These are phyloP conservation scores for Drosophila quadrilineata DNA, from an alignment of 1,140 invertebrate genomes.

Conservation along the genomic window DNA sequence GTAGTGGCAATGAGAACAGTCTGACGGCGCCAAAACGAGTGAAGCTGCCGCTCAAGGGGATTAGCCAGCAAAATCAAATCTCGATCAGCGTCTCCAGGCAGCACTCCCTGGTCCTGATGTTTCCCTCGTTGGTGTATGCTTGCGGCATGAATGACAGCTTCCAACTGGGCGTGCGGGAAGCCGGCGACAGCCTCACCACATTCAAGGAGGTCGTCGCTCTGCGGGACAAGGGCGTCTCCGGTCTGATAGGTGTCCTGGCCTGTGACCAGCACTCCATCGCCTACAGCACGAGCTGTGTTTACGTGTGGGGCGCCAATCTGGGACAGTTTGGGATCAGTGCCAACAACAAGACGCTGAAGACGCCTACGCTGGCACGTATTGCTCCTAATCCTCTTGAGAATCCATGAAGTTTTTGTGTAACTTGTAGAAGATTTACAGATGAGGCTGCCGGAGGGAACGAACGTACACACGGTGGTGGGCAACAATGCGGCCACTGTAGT, in stretches of 20 bases:
- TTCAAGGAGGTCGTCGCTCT: constrained; percentile 82
- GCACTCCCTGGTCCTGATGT: constrained; percentile 85
- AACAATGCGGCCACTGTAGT: constrained; percentile 76
- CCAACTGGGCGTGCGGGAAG: constrained; percentile 84
- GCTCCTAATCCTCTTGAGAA: neutral
- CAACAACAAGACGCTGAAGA: constrained; percentile 39
- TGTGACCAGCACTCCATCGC: constrained; percentile 86
- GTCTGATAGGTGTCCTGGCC: constrained; percentile 73
- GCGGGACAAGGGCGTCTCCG: constrained; percentile 50
- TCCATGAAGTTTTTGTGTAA: neutral
- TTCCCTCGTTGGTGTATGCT: constrained; percentile 83
- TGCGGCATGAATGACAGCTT: constrained; percentile 86
- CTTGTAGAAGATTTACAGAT: constrained; percentile 51
- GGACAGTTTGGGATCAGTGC: constrained; percentile 85
- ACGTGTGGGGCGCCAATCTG: constrained; percentile 87
- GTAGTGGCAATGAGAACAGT: constrained; percentile 83
- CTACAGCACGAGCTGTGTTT: constrained; percentile 82
- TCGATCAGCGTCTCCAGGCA: constrained; percentile 82
- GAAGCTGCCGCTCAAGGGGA: constrained; percentile 81
- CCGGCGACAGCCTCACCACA: constrained; percentile 82
- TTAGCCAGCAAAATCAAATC: constrained; percentile 63
- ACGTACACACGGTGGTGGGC: constrained; percentile 66
- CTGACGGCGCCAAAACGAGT: constrained; percentile 83
- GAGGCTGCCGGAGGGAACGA: constrained; percentile 51
- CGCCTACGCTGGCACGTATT: constrained; percentile 67